Conservation (phyloP, 2,113 vertebrate species). For the Sinocyclocheilus grahami region DNA sequence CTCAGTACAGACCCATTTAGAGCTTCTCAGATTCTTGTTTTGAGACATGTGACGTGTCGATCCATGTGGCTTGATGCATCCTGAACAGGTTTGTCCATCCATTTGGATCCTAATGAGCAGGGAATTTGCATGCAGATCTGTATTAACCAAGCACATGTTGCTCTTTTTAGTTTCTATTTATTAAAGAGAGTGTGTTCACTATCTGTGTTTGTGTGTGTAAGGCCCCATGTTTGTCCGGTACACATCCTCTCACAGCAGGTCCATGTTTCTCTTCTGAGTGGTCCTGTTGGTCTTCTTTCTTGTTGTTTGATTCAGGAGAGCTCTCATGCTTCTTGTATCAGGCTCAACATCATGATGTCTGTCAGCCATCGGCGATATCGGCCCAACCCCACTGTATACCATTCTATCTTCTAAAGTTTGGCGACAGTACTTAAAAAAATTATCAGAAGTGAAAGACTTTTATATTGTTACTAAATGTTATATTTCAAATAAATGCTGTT, state of each 20-base stretch:
- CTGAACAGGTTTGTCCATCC: constrained; percentile 5
- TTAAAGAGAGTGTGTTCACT: neutral
- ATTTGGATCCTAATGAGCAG: too few relatives aligned
- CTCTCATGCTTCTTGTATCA: too few relatives aligned
- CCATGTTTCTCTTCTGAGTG: constrained; percentile 41
- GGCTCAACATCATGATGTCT: neutral
- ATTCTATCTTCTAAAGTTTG: neutral
- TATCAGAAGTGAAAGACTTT: neutral
- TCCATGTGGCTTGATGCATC: constrained; percentile 58
- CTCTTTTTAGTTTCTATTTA: neutral
- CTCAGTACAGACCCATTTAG: constrained; percentile 43
- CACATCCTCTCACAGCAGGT: constrained; percentile 47
- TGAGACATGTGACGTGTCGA: constrained; percentile 55
- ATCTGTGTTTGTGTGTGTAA: constrained; percentile 19
- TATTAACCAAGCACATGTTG: too few relatives aligned
- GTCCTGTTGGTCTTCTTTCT: neutral
- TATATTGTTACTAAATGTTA: neutral
- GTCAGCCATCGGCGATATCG: neutral
- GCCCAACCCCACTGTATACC: neutral
- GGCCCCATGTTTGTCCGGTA: constrained; percentile 44
- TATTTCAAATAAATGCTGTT: neutral
- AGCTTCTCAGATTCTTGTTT: constrained; percentile 52
- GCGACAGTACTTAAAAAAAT: too few relatives aligned
- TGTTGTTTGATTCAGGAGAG: neutral
- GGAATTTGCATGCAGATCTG: too few relatives aligned